These are phyloP conservation scores for Halichoeres trimaculatus DNA, from an alignment of 2,113 vertebrate genomes.

Conservation along the genomic window DNA sequence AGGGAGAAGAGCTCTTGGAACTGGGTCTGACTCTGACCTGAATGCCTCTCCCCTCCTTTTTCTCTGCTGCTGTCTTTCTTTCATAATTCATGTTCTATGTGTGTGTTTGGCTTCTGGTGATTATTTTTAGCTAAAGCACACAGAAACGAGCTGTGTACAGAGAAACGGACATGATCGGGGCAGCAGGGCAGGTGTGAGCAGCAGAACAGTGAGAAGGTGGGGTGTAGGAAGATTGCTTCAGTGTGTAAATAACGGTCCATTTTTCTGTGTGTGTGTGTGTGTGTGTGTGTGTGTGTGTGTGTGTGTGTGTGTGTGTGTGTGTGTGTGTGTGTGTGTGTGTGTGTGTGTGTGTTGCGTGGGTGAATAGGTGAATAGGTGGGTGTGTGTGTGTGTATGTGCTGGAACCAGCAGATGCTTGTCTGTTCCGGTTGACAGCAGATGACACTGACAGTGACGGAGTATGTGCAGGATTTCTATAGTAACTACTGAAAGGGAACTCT, in stretches of 20 bases:
- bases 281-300: slow-evolving; percentile 1
- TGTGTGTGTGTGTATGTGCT: slow-evolving; percentile 3
- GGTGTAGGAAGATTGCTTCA: not conserved
- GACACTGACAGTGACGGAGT: slow-evolving; percentile 68
- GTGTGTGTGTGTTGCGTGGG: slow-evolving; percentile 10
- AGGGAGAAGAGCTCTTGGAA: slow-evolving; percentile 72
- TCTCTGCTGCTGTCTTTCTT: slow-evolving; percentile 43
- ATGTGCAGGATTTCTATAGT: slow-evolving; percentile 45
- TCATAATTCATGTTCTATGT: slow-evolving; percentile 78
- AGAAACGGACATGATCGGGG: slow-evolving; percentile 30
- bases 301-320: not conserved
- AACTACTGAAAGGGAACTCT: slow-evolving; percentile 26
- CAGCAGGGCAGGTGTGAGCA: slow-evolving; percentile 59
- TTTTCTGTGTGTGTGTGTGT: not conserved
- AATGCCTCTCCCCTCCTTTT: slow-evolving; percentile 64
- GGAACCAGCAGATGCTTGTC: slow-evolving; percentile 68
- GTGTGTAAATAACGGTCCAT: not conserved
- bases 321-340: slow-evolving; percentile 6
- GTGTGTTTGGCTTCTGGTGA: slow-evolving; percentile 57
- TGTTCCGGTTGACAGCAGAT: slow-evolving; percentile 72
- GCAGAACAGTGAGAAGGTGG: slow-evolving; percentile 35
- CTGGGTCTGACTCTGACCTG: slow-evolving; percentile 82
- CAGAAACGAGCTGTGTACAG: slow-evolving; percentile 35
- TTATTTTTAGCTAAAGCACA: slow-evolving; percentile 78
- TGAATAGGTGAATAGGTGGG: not conserved